These are phyloP conservation scores for Drosophila antonietae DNA, from an alignment of 2,888 invertebrate species.

Conservation along the genomic window DNA sequence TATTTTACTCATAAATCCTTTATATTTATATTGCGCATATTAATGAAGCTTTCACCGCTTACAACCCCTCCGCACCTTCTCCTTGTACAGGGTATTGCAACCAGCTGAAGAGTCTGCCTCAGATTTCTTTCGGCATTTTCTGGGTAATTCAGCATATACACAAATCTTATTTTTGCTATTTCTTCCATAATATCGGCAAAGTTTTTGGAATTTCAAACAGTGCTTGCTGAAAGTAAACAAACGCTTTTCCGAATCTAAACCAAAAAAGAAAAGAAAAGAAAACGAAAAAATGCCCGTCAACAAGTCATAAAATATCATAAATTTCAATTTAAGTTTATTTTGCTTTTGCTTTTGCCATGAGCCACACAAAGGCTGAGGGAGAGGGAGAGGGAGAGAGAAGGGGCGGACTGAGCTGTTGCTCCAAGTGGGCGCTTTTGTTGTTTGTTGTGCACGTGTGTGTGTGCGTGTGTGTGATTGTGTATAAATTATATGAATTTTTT, in stretches of 20 bases:
- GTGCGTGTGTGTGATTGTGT: slow-evolving; percentile 48
- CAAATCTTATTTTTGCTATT: slow-evolving; percentile 45
- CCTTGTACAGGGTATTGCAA: background rate
- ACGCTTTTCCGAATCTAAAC: slow-evolving; percentile 43
- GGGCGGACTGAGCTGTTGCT: slow-evolving; percentile 11
- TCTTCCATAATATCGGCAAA: slow-evolving; percentile 38
- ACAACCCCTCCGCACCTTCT: background rate
- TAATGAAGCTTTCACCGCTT: background rate
- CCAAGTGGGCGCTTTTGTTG: slow-evolving; percentile 73
- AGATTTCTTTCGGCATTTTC: slow-evolving; percentile 22
- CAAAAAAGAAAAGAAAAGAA: slow-evolving; percentile 17
- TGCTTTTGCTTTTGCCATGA: slow-evolving; percentile 55
- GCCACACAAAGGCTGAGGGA: background rate
- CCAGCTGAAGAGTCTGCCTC: background rate
- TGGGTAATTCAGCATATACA: slow-evolving; percentile 30
- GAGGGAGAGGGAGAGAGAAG: background rate
- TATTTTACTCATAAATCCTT: background rate
- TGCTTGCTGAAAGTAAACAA: slow-evolving; percentile 67
- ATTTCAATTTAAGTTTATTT: slow-evolving; percentile 81
- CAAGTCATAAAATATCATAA: slow-evolving; percentile 81
- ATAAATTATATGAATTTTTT: slow-evolving; percentile 81
- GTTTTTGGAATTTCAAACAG: slow-evolving; percentile 50
- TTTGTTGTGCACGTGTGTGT: slow-evolving; percentile 10
- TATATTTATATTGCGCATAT: background rate
- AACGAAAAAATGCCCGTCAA: slow-evolving; percentile 65